Evolutionary conservation across 2,113 vertebrate species (phyloP).

Genomic region (Acanthisitta chloris): DNA sequence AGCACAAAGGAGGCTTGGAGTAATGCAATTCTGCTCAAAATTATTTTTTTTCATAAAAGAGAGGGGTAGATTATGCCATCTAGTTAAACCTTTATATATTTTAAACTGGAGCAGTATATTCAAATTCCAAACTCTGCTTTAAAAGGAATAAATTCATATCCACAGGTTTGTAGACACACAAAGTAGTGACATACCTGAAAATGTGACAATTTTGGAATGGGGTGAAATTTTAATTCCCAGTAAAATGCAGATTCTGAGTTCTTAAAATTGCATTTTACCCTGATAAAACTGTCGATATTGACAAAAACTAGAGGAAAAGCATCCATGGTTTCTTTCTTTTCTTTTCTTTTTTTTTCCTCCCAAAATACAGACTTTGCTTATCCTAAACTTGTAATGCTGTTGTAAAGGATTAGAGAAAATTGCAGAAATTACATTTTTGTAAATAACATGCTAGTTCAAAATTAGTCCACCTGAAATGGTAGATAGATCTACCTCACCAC

Average conservation of each 20-base stretch:
- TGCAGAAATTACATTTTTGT: neutral
- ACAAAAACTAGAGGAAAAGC: neutral
- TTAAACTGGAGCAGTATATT: conserved; percentile 29
- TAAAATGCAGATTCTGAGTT: neutral
- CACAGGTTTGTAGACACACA: neutral
- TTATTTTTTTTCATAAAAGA: neutral
- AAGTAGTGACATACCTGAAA: neutral
- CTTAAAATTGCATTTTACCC: neutral
- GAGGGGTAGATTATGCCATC: conserved; percentile 6
- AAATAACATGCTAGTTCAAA: neutral
- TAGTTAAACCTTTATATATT: conserved; percentile 36
- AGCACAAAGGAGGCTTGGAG: neutral
- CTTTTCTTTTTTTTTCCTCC: neutral
- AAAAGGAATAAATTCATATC: neutral
- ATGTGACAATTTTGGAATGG: neutral
- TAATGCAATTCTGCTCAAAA: conserved; percentile 11
- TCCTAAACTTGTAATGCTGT: neutral
- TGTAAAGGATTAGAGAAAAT: neutral
- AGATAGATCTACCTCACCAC: neutral
- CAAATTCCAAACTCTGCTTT: neutral
- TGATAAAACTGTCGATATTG: neutral
- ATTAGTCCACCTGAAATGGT: neutral
- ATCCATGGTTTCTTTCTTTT: neutral
- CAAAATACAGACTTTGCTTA: neutral
- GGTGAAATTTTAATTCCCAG: neutral